phyloP scores from a whole-genome alignment of 2,797 vertebrate genomes.

The Pangasius mekongensis region DNA sequence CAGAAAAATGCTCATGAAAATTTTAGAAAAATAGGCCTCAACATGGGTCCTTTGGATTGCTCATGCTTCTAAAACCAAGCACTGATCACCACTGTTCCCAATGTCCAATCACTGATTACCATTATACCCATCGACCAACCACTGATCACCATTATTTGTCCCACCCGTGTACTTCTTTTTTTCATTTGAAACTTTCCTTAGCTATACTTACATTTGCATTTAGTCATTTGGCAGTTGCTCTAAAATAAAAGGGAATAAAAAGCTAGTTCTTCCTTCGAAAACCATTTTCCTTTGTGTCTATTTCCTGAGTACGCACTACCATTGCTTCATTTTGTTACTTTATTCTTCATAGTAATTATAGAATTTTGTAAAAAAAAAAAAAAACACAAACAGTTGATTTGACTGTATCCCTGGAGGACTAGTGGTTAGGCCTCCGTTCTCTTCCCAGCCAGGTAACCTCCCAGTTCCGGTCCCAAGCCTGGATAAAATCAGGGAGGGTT shows the following conservation, averaged over 20 bases:
- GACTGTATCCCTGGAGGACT: too few species aligned
- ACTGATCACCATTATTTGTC: not conserved
- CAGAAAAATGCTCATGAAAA: too few species aligned
- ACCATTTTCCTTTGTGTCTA: not conserved
- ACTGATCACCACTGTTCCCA: not conserved
- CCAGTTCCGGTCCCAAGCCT: too few species aligned
- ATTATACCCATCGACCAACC: not conserved
- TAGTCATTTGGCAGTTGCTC: not conserved
- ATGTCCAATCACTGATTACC: not conserved
- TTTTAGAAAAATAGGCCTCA: not conserved
- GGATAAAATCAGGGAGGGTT: too few species aligned
- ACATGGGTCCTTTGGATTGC: not conserved
- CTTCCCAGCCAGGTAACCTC: too few species aligned
- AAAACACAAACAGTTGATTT: not conserved
- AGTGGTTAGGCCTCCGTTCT: too few species aligned
- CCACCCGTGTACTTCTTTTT: too few species aligned
- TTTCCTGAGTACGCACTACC: not conserved
- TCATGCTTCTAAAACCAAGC: not conserved
- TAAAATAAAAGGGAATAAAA: not conserved
- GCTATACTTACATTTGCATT: not conserved
- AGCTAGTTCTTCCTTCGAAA: not conserved
- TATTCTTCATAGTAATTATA: not conserved
- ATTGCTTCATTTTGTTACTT: not conserved
- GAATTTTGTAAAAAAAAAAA: not conserved
- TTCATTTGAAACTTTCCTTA: not conserved